Percentiles rank a stretch among this genome's conserved stretches.
Evolutionary conservation across 2,888 invertebrate species (phyloP).

Genomic region (Athrips mouffetella): DNA sequence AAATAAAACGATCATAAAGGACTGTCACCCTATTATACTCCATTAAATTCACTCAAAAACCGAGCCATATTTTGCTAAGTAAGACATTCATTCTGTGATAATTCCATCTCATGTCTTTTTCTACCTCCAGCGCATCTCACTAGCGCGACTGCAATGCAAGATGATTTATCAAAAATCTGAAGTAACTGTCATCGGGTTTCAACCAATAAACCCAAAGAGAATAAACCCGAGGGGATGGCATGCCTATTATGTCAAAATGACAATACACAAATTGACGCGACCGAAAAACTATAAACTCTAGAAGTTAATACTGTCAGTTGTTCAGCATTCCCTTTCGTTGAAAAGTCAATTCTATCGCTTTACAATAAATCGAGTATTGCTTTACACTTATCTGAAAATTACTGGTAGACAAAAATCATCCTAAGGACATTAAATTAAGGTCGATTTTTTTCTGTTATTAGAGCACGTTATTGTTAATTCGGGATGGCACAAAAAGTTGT

Average conservation of each 20-base stretch:
- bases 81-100: conserved; percentile 51
- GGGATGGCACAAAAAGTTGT: conserved; percentile 45
- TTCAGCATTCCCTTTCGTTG: conserved; percentile 18
- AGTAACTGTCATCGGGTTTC: conserved; percentile 70
- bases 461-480: conserved; percentile 40
- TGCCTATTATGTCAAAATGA: conserved; percentile 75
- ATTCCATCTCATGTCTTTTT: conserved; percentile 36
- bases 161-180: conserved; percentile 55
- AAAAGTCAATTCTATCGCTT: conserved; percentile 29
- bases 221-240: conserved; percentile 69
- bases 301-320: conserved; percentile 59
- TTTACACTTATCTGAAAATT: neutral
- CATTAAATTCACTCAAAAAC: conserved; percentile 53
- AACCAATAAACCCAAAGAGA: conserved; percentile 71
- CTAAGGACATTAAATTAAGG: conserved; percentile 6
- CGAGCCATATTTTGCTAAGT: conserved; percentile 47
- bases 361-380: conserved; percentile 22
- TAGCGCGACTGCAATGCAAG: conserved; percentile 36
- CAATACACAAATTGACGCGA: conserved; percentile 77
- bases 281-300: conserved; percentile 72
- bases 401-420: conserved; percentile 3
- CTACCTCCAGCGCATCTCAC: conserved; percentile 15
- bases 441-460: conserved; percentile 9
- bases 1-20: conserved; percentile 47
- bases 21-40: conserved; percentile 60